phyloP scores from a whole-genome alignment of 2,888 invertebrate genomes.

The Xanthorhoe designata region DNA sequence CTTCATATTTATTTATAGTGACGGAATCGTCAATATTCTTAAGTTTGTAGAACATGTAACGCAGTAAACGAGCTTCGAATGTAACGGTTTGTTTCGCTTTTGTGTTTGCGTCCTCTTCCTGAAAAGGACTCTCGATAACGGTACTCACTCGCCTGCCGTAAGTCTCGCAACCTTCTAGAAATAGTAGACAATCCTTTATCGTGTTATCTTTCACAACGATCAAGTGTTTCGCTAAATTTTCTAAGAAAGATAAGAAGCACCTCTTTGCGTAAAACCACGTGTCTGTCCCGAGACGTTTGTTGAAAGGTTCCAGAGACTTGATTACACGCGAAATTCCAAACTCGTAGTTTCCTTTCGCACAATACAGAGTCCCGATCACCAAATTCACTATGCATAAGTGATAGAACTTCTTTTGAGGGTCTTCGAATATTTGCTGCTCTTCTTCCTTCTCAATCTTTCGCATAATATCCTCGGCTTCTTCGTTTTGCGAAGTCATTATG shows the following conservation, averaged over 20 bases:
- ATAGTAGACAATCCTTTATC: slow-evolving; percentile 94
- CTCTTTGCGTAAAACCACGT: slow-evolving; percentile 99
- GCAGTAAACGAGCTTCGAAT: slow-evolving; percentile 94
- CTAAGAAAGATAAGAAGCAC: slow-evolving; percentile 96
- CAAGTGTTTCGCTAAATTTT: slow-evolving; percentile 95
- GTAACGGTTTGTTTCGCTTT: slow-evolving; percentile 95
- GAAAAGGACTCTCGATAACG: slow-evolving; percentile 92
- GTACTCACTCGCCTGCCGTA: slow-evolving; percentile 94
- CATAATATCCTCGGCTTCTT: slow-evolving; percentile 99
- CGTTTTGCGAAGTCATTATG: slow-evolving; percentile 99
- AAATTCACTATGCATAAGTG: slow-evolving; percentile 99
- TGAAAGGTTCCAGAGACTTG: slow-evolving; percentile 97
- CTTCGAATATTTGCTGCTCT: slow-evolving; percentile 95
- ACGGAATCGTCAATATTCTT: slow-evolving; percentile 84
- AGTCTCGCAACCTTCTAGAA: slow-evolving; percentile 95
- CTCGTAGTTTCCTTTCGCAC: slow-evolving; percentile 99
- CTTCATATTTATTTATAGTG: slow-evolving; percentile 82
- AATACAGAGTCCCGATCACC: slow-evolving; percentile 99
- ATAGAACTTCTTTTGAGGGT: slow-evolving; percentile 96
- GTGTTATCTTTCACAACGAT: slow-evolving; percentile 95
- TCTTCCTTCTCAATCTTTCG: slow-evolving; percentile 99
- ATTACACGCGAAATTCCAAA: slow-evolving; percentile 99
- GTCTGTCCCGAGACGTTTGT: slow-evolving; percentile 97
- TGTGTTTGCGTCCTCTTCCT: slow-evolving; percentile 88
- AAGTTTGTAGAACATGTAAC: slow-evolving; percentile 91